Base-by-base conservation (phyloP, 2,888 invertebrate genomes). In the Cephalotes varians region DNA sequence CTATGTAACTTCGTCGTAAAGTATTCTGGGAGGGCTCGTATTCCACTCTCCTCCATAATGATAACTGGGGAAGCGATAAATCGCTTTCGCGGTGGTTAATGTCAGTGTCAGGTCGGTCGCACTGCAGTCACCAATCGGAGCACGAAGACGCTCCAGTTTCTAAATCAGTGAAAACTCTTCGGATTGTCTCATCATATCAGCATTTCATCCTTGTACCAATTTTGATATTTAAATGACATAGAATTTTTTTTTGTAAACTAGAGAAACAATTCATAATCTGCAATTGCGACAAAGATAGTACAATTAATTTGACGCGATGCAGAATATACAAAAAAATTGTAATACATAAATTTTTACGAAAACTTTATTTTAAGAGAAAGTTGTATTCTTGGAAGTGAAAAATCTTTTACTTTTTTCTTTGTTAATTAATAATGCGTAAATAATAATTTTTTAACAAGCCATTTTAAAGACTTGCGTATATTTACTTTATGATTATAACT, bases 31-130 rank as follows among this genome's bases (percentile, higher is more conserved):
- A n/a, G 4, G 12, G 4, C 25, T 34, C 34, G 54, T 69, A 31
- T 64, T 1, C 44, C 73, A 40, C 77, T 79, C 67, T 51, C 44
- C 76, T 80, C 76, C 77, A 85, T 84, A 47, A 87, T 86, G 91
- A 91, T 91, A 93, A 92, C 91, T 85, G 82, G 91, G 91, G 90
- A 83, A 86, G 91, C 92, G 85, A 94, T 94, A 94, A 94, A 94
- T 94, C 93, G 90, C 77, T 85, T 87, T 64, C 86, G 73, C 86
- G 91, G 89, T 91, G 90, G 91, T 94, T 93, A 94, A 94, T 88
- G 94, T 93, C 94, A 91, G 85, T 89, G 84, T 91, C 94, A 93
- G 93, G 87, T 90, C 87, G 89, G 86, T 87, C 90, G 83, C 89
- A 82, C 87, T 88, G 74, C 64, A 67, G 56, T 81, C 87, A 83